Evolutionary conservation across 2,888 invertebrate genomes (phyloP).

Genomic region (Drosophila rubida): DNA sequence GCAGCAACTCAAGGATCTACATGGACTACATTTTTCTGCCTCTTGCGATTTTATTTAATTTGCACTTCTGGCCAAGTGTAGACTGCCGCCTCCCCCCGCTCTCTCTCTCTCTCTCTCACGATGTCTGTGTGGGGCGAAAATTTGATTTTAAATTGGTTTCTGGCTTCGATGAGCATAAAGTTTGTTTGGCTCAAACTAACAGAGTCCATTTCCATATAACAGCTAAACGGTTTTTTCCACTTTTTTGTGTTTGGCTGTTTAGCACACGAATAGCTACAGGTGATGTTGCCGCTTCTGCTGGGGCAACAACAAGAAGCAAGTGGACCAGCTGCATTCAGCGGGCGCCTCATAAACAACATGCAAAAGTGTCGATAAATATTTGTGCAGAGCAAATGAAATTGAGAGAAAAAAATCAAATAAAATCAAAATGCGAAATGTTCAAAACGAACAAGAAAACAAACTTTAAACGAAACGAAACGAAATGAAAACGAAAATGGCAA

Average conservation of each 20-base stretch:
- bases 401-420: constrained; percentile 20
- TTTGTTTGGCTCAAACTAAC: constrained; percentile 66
- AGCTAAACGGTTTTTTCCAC: constrained; percentile 7
- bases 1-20: constrained; percentile 17
- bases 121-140: constrained; percentile 46
- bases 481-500: constrained; percentile 21
- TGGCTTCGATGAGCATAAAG: constrained; percentile 60
- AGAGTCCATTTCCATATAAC: constrained; percentile 58
- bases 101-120: neutral
- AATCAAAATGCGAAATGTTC: constrained; percentile 40
- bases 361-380: constrained; percentile 66
- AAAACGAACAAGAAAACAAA: constrained; percentile 14
- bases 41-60: constrained; percentile 73
- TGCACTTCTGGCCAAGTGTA: constrained; percentile 66
- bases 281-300: constrained; percentile 33
- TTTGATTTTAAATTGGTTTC: constrained; percentile 78
- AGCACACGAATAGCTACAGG: constrained; percentile 69
- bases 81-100: constrained; percentile 4
- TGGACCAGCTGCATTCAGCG: constrained; percentile 28
- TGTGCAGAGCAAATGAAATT: constrained; percentile 58
- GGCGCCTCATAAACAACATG: constrained; percentile 36
- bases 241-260: constrained; percentile 32
- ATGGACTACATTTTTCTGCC: constrained; percentile 53
- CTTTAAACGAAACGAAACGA: constrained; percentile 8
- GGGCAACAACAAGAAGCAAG: constrained; percentile 27